Evolutionary conservation across 2,797 vertebrate species (phyloP), one percentile per base, ranked within the genome.

Genomic region (Bovichtus variegatus): DNA sequence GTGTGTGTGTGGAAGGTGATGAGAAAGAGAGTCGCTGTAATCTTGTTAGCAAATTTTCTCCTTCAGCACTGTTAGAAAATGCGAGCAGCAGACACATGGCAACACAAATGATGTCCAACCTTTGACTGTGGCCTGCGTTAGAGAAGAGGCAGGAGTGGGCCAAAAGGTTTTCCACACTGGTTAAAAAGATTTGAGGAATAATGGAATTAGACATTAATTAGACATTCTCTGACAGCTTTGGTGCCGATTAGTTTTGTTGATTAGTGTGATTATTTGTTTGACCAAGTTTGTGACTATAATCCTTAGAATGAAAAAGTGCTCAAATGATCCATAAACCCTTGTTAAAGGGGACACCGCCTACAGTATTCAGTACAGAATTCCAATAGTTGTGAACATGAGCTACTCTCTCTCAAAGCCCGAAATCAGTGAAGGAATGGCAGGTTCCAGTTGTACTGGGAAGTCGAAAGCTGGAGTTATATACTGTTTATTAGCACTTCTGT

Each of bases 131-230:
- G 18, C 55, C 79, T 85, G 92, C 78, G 18, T 90, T 94, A 90
- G 82, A 91, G 87, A 91, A 55, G 76, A 91, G 82, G 81, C 91
- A 84, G 40, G 96, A 94, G 87, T 93, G 92, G 92, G 92, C 92
- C 70, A 91, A 92, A 78, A 97, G 92, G 90, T 97, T 97, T 92
- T 97, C 96, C 94, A 96, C 96, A 84, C 97, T 97, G 92, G 82
- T 92, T 83, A 74, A 83, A 53, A 85, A 91, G 75, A 92, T 90
- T 71, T 85, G 77, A 91, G 79, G 88, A 76, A 93, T 77, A 74
- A 85, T 55, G 46, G 57, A 53, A 76, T 92, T 85, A 91, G 79
- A 84, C 61, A 79, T 71, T 19, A 59, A 78, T 76, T 50, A 74
- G 40, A 80, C 44, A 79, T 49, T 51, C 15, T 49, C 15, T 27